Evolutionary conservation across 2,113 vertebrate genomes (phyloP).

Genomic region (Rhinogobius similis): DNA sequence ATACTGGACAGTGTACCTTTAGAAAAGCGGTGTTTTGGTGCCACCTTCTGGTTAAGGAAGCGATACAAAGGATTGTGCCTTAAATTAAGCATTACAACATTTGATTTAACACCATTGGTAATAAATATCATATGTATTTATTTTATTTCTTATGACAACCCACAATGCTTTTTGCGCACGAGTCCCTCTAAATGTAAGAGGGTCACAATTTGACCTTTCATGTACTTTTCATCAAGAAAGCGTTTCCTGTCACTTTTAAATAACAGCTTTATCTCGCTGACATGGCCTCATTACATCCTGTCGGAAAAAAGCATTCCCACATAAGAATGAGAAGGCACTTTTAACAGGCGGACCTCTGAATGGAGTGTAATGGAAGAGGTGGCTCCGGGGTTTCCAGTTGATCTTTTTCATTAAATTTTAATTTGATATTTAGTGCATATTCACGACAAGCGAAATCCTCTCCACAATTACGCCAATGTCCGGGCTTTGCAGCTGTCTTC

Average conservation of each 20-base stretch:
- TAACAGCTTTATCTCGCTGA: conserved; percentile 9
- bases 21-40: conserved; percentile 7
- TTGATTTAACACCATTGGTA: neutral
- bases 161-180: neutral
- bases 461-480: conserved; percentile 39
- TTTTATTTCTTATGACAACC: neutral
- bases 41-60: conserved; percentile 47
- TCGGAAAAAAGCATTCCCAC: neutral
- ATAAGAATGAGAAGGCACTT: neutral
- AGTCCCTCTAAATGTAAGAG: too few relatives aligned
- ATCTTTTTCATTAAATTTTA: too few relatives aligned
- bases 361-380: neutral
- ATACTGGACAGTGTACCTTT: neutral
- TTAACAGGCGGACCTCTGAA: neutral
- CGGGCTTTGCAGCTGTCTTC: conserved; percentile 49
- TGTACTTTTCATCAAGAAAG: neutral
- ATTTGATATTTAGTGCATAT: neutral
- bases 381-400: too few relatives aligned
- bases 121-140: neutral
- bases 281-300: conserved; percentile 37
- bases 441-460: conserved; percentile 9
- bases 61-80: neutral
- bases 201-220: conserved; percentile 5
- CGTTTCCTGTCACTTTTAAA: conserved; percentile 25
- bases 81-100: neutral